Conservation (phyloP, 2,888 invertebrate species). For the Euclidia mi region DNA sequence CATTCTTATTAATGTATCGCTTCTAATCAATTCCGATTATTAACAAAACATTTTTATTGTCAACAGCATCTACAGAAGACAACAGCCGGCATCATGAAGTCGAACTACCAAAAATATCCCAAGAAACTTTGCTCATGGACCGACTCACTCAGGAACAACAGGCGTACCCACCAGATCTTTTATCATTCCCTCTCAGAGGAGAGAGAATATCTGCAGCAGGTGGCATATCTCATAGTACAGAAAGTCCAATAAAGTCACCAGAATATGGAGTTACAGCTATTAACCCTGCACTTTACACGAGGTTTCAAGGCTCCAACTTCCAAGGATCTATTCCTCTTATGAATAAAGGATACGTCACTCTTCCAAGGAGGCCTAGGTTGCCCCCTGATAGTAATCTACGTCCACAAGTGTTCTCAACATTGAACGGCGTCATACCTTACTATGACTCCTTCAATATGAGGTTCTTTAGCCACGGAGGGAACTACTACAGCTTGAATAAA, state of each 20-base stretch:
- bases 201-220: conserved; percentile 88
- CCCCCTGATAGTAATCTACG: conserved; percentile 83
- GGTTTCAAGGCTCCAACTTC: conserved; percentile 92
- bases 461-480: conserved; percentile 95
- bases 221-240: conserved; percentile 60
- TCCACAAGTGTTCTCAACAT: conserved; percentile 79
- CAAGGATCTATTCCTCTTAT: conserved; percentile 89
- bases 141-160: conserved; percentile 86
- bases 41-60: conserved; percentile 58
- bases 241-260: conserved; percentile 82
- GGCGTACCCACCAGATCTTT: conserved; percentile 94
- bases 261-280: conserved; percentile 73
- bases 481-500: conserved; percentile 94
- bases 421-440: conserved; percentile 87
- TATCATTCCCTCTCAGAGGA: conserved; percentile 93
- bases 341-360: conserved; percentile 95
- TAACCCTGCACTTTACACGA: conserved; percentile 72
- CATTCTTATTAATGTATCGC: too few species aligned
- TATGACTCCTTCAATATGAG: conserved; percentile 96
- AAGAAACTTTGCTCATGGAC: conserved; percentile 84
- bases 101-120: conserved; percentile 87
- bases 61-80: conserved; percentile 90
- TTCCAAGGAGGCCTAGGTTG: conserved; percentile 95
- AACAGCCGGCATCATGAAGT: conserved; percentile 91
- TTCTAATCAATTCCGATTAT: too few species aligned